These are phyloP conservation scores for Catocala fraxini DNA, from an alignment of 2,888 invertebrate species.

Conservation along the genomic window DNA sequence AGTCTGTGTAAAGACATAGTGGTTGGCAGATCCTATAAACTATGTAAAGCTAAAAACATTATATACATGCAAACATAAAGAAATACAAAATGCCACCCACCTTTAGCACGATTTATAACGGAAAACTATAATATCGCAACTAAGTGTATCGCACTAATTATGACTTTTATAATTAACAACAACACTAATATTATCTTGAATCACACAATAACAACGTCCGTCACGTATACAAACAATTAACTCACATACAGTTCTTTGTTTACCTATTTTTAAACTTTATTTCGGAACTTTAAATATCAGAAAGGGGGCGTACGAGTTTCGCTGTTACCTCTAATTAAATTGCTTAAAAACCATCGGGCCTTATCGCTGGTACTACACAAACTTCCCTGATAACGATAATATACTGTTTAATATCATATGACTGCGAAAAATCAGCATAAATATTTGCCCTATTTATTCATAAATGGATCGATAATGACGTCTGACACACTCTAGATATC, in stretches of 20 bases:
- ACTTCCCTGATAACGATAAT: slow-evolving; percentile 24
- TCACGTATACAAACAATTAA: not conserved
- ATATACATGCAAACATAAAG: too few species aligned
- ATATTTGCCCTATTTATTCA: slow-evolving; percentile 39
- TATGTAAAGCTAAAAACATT: too few species aligned
- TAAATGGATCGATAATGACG: slow-evolving; percentile 47
- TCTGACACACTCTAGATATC: slow-evolving; percentile 14
- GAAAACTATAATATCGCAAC: not conserved
- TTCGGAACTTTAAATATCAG: not conserved
- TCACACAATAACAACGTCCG: not conserved
- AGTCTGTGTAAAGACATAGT: too few species aligned
- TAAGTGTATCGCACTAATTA: not conserved
- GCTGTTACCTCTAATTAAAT: slow-evolving; percentile 1
- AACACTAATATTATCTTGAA: not conserved
- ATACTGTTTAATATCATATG: slow-evolving; percentile 15
- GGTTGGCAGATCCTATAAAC: too few species aligned
- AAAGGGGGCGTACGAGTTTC: slow-evolving; percentile 35
- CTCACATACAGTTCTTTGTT: slow-evolving; percentile 25
- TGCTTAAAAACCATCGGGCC: not conserved
- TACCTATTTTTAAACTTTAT: slow-evolving; percentile 13
- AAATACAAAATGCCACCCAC: too few species aligned
- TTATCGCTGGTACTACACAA: slow-evolving; percentile 23
- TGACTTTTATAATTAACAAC: not conserved
- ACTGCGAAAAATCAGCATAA: slow-evolving; percentile 32
- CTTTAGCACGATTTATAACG: not conserved